A percentile compares a stretch with the other conserved stretches of the same genome.
Evolutionary conservation across 2,888 invertebrate genomes (phyloP).

Genomic region (Ophonus ardosiacus): DNA sequence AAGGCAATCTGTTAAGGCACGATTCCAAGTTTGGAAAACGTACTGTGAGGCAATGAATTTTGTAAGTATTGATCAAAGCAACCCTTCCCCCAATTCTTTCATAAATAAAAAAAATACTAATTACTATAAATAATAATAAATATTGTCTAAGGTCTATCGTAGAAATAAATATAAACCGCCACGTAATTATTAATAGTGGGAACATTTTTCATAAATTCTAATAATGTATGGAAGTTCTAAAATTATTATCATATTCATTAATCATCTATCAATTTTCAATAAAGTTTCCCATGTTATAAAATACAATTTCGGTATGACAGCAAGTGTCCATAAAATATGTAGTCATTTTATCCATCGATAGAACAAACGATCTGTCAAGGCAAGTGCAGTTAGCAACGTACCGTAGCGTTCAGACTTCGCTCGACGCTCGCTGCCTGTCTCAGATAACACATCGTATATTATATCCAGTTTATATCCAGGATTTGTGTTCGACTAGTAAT

Average conservation of each 20-base stretch:
- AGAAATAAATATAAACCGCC: neutral
- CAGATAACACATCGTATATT: constrained; percentile 52
- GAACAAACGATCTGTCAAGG: constrained; percentile 43
- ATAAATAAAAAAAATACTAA: too few relatives aligned
- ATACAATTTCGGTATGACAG: constrained; percentile 34
- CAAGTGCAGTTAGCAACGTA: constrained; percentile 31
- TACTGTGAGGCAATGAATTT: too few relatives aligned
- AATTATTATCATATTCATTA: constrained; percentile 12
- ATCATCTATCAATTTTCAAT: constrained; percentile 16
- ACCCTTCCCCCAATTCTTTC: too few relatives aligned
- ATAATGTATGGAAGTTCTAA: neutral
- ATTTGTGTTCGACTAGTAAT: constrained; percentile 59
- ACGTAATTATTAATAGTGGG: neutral
- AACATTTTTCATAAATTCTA: neutral
- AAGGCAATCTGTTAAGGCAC: too few relatives aligned
- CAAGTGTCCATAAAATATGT: constrained; percentile 40
- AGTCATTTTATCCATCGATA: constrained; percentile 39
- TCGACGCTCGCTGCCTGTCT: constrained; percentile 13
- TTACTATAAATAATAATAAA: too few relatives aligned
- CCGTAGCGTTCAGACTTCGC: neutral
- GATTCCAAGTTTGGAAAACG: too few relatives aligned
- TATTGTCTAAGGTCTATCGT: too few relatives aligned
- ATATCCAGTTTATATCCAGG: constrained; percentile 60
- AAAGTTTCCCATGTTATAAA: neutral
- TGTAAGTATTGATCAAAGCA: too few relatives aligned